Base-by-base conservation (phyloP, 2,888 invertebrate genomes). In the Fragum whitleyi region DNA sequence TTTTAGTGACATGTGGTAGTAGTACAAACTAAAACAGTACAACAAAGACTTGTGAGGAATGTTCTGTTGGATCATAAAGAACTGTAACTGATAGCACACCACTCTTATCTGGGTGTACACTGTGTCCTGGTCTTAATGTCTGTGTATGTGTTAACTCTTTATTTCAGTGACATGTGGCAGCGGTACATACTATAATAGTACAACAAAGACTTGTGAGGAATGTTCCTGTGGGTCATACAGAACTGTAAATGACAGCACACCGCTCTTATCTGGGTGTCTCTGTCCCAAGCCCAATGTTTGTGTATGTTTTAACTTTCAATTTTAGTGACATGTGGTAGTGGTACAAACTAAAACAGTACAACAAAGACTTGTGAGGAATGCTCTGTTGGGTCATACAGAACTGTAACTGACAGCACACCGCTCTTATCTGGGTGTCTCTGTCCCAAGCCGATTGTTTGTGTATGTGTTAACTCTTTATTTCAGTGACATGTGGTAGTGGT, bases 251-350 rank as follows among this genome's bases (percentile, higher is more conserved):
- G n/a, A 39, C 0, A 57, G 14, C n/a, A 83, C 77, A 7, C 23
- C 21, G 0, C 26, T 59, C 19, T n/a, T 74, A n/a, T 81, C 84
- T 5, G 23, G n/a, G 9, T 84, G n/a, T n/a, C n/a, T 19, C 7
- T 84, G 84, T 69, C 53, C 67, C 9, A 81, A 81, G 21, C 11
- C 21, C 65, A 42, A 29, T 84, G 84, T 39, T 79, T 81, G 39
- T 57, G 84, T 84, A 53, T 59, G 71, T 72, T n/a, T n/a, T n/a
- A n/a, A n/a, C n/a, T n/a, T n/a, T n/a, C n/a, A n/a, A n/a, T n/a
- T n/a, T n/a, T n/a, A 83, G 83, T 83, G 28, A 57, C 59, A 55
- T 84, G 84, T 74, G 84, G 84, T 2, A 68, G 57, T 55, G 84
- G 84, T 39, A 70, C 51, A 28, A 78, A 59, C 73, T 84, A 76